phyloP scores from a whole-genome alignment of 2,797 vertebrate genomes.

The Artibeus jamaicensis region DNA sequence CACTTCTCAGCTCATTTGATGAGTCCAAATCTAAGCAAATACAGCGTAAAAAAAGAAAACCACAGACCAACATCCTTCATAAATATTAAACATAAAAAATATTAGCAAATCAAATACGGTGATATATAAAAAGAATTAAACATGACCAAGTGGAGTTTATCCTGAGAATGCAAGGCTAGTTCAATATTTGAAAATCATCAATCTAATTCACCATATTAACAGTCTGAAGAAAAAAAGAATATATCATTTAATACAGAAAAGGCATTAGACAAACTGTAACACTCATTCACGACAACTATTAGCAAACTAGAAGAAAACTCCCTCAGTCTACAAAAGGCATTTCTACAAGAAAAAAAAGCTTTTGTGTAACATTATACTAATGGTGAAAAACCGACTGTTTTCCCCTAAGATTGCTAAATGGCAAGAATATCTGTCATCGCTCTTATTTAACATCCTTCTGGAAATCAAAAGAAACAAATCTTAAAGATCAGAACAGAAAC shows the following conservation, averaged over 20 bases:
- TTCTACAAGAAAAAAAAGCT: not conserved
- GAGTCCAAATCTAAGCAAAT: not conserved
- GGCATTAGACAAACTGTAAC: not conserved
- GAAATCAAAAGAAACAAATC: not conserved
- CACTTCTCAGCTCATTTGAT: not conserved
- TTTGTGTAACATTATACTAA: not conserved
- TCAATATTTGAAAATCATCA: not conserved
- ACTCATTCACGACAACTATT: not conserved
- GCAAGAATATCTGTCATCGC: not conserved
- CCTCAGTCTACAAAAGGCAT: not conserved
- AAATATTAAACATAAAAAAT: not conserved
- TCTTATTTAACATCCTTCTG: not conserved
- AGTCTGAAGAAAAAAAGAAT: not conserved
- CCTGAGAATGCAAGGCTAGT: not conserved
- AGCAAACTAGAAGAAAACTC: not conserved
- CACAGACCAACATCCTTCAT: not conserved
- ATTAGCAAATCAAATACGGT: not conserved
- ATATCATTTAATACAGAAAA: not conserved
- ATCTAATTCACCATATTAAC: not conserved
- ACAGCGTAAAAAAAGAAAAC: not conserved
- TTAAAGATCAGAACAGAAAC: not conserved
- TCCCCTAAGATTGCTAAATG: not conserved
- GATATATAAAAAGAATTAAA: not conserved
- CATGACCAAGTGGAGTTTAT: not conserved
- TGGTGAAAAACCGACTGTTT: not conserved